phyloP scores from a whole-genome alignment of 2,797 vertebrate genomes.

The Bucorvus abyssinicus region DNA sequence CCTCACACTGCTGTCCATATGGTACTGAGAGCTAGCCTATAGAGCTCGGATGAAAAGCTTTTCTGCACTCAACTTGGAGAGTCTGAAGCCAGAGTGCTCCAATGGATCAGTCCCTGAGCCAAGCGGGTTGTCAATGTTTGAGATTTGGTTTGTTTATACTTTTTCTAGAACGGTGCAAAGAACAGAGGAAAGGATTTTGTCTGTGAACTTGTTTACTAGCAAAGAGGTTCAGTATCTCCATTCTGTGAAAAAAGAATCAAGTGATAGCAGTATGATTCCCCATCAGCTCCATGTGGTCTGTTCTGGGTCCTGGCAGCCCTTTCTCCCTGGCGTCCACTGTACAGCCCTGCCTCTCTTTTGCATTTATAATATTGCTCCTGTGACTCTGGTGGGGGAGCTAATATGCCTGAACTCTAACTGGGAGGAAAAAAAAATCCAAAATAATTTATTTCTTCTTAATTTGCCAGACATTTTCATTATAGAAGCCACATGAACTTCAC shows the following conservation, averaged over 20 bases:
- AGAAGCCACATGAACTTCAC: neutral
- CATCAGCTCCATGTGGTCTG: neutral
- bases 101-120: neutral
- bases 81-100: neutral
- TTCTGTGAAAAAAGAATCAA: neutral
- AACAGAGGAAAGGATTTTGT: neutral
- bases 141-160: neutral
- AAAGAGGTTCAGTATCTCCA: neutral
- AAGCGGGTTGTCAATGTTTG: neutral
- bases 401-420: neutral
- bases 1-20: neutral
- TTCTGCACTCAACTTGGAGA: neutral
- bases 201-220: neutral
- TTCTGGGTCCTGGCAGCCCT: neutral
- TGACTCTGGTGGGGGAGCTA: neutral
- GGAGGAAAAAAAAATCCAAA: neutral
- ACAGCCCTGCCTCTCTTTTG: neutral
- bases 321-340: neutral
- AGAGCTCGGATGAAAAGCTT: neutral
- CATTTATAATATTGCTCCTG: neutral
- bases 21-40: neutral
- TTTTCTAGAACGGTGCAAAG: neutral
- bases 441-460: neutral
- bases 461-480: neutral
- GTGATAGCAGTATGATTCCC: neutral